A percentile compares a stretch with the other conserved stretches of the same genome.
phyloP scores from a whole-genome alignment of 2,113 vertebrate species.

The Albula goreensis region DNA sequence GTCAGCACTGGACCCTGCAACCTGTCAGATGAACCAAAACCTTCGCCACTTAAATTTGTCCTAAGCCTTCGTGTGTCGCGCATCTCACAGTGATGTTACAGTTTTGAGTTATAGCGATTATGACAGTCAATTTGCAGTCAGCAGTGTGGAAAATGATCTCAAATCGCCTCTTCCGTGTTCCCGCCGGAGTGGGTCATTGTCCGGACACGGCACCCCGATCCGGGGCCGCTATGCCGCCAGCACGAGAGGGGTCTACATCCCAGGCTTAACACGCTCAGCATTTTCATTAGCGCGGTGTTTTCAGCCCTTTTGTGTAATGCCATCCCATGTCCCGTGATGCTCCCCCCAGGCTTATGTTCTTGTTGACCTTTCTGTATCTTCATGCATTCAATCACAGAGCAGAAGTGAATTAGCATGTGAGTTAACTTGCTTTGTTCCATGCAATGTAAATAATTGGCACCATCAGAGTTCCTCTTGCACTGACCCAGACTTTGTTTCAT shows the following conservation, averaged over 20 bases:
- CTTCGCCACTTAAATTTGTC: no score
- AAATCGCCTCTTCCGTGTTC: background rate
- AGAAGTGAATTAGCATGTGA: background rate
- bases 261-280: background rate
- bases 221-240: background rate
- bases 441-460: background rate
- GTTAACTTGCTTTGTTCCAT: background rate
- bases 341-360: background rate
- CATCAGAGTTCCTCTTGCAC: background rate
- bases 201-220: background rate
- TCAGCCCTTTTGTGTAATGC: background rate
- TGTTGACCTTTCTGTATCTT: background rate
- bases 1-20: no score
- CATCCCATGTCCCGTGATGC: background rate
- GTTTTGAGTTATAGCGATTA: no score
- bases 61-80: no score
- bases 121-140: background rate
- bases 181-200: background rate
- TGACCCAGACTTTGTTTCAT: background rate
- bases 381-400: background rate
- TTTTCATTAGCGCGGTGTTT: background rate
- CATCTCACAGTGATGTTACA: no score
- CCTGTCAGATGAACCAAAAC: no score
- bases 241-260: background rate
- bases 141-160: background rate